Conservation (phyloP, 2,888 invertebrate genomes). For the Drosophila niveifrons region DNA sequence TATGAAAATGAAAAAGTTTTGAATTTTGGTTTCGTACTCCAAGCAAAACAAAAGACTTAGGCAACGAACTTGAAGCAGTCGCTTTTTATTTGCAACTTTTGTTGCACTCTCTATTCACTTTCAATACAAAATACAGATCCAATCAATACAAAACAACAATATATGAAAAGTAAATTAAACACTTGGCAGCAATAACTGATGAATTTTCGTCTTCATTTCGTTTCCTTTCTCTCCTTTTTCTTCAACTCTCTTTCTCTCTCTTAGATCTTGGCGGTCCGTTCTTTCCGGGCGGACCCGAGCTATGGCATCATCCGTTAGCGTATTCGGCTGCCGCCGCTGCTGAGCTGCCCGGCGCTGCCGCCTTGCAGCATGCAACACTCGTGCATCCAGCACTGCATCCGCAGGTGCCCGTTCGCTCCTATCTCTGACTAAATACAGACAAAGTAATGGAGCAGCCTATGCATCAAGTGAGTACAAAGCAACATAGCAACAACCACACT, state of each 20-base stretch:
- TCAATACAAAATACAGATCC: slow-evolving; percentile 1
- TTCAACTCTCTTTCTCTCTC: slow-evolving; percentile 16
- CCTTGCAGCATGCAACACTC: slow-evolving; percentile 94
- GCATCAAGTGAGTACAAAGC: slow-evolving; percentile 84
- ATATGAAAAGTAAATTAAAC: background rate
- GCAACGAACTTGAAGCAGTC: slow-evolving; percentile 57
- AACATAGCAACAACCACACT: background rate
- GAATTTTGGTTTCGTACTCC: background rate
- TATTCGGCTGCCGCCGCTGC: slow-evolving; percentile 91
- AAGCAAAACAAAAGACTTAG: slow-evolving; percentile 72
- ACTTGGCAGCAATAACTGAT: slow-evolving; percentile 19
- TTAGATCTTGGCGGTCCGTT: slow-evolving; percentile 97
- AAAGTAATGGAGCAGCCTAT: slow-evolving; percentile 86
- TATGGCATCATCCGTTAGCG: slow-evolving; percentile 97
- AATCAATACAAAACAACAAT: slow-evolving; percentile 18
- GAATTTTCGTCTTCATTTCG: slow-evolving; percentile 34
- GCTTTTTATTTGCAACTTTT: slow-evolving; percentile 31
- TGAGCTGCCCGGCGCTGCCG: slow-evolving; percentile 92
- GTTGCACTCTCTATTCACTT: slow-evolving; percentile 8
- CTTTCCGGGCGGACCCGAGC: slow-evolving; percentile 97
- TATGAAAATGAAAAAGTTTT: background rate
- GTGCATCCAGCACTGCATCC: slow-evolving; percentile 99
- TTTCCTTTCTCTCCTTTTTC: slow-evolving; percentile 33
- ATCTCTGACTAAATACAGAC: slow-evolving; percentile 96
- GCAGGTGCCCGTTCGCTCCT: slow-evolving; percentile 98